Conservation (phyloP, 2,113 vertebrate genomes). For the Myrmecophaga tridactyla region DNA sequence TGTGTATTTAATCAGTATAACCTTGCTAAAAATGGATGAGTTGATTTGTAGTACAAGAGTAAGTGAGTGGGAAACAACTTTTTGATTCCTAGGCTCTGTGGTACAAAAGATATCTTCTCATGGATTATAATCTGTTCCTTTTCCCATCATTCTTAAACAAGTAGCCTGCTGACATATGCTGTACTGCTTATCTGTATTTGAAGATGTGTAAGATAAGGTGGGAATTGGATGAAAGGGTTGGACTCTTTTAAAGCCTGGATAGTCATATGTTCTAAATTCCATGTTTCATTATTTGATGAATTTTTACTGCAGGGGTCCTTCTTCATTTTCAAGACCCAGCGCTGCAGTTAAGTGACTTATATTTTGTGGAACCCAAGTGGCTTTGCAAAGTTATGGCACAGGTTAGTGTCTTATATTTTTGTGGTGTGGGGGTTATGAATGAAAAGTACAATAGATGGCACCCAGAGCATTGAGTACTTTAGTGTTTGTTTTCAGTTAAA, state of each 20-base stretch:
- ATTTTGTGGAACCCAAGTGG: constrained; percentile 97
- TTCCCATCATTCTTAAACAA: neutral
- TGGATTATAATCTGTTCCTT: neutral
- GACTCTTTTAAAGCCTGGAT: neutral
- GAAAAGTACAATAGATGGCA: neutral
- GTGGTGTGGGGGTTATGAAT: neutral
- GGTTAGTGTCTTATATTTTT: constrained; percentile 81
- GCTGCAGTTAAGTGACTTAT: constrained; percentile 92
- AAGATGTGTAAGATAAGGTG: neutral
- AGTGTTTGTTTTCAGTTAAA: neutral
- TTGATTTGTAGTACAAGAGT: neutral
- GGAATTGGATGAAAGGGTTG: neutral
- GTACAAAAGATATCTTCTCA: neutral
- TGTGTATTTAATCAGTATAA: neutral
- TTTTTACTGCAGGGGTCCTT: constrained; percentile 87
- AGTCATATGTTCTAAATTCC: neutral
- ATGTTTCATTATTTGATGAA: neutral
- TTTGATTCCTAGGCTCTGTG: neutral
- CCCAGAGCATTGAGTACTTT: neutral
- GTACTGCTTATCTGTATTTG: constrained; percentile 15
- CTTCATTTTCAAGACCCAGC: constrained; percentile 98
- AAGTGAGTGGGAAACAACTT: neutral
- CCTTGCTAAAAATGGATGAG: neutral
- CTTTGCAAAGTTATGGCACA: constrained; percentile 96
- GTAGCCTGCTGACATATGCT: neutral